A percentile compares a stretch with the other conserved stretches of the same genome.
Conservation (phyloP, 1,140 invertebrate genomes). For the Drosophila melanogaster region DNA sequence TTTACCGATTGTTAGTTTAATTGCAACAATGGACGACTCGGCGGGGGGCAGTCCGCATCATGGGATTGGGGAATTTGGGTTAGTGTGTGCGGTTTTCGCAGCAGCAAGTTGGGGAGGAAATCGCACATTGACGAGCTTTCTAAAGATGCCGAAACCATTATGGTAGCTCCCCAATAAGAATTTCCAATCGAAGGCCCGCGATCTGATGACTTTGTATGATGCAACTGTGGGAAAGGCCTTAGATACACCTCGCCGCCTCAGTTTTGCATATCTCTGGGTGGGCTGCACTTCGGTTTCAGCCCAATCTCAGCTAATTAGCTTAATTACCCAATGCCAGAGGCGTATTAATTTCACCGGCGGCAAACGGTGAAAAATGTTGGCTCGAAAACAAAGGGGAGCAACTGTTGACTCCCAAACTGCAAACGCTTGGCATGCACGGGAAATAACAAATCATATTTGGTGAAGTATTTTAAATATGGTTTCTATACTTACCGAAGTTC, state of each 20-base stretch:
- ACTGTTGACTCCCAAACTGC: slow-evolving; percentile 58
- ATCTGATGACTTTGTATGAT: slow-evolving; percentile 24
- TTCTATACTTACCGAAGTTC: background rate
- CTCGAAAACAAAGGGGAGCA: slow-evolving; percentile 57
- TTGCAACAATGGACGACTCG: slow-evolving; percentile 39
- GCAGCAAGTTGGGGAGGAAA: slow-evolving; percentile 34
- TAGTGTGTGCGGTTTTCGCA: slow-evolving; percentile 61
- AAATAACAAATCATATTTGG: slow-evolving; percentile 2
- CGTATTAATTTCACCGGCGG: slow-evolving; percentile 56
- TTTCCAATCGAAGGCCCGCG: background rate
- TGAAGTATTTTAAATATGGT: background rate
- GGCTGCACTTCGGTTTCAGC: slow-evolving; percentile 57
- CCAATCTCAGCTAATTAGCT: slow-evolving; percentile 68
- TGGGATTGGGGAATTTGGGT: slow-evolving; percentile 60
- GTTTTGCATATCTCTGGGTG: slow-evolving; percentile 36
- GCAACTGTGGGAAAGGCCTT: slow-evolving; percentile 42
- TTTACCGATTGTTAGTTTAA: slow-evolving; percentile 71
- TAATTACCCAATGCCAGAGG: slow-evolving; percentile 64
- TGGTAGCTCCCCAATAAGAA: slow-evolving; percentile 9
- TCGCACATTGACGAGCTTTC: slow-evolving; percentile 28
- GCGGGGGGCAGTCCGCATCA: slow-evolving; percentile 24
- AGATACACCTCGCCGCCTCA: background rate
- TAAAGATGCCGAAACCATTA: background rate
- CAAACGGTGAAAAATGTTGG: slow-evolving; percentile 56
- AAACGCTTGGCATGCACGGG: slow-evolving; percentile 40